Conservation (phyloP, 2,888 invertebrate genomes). For the Mimumesa dahlbomi region DNA sequence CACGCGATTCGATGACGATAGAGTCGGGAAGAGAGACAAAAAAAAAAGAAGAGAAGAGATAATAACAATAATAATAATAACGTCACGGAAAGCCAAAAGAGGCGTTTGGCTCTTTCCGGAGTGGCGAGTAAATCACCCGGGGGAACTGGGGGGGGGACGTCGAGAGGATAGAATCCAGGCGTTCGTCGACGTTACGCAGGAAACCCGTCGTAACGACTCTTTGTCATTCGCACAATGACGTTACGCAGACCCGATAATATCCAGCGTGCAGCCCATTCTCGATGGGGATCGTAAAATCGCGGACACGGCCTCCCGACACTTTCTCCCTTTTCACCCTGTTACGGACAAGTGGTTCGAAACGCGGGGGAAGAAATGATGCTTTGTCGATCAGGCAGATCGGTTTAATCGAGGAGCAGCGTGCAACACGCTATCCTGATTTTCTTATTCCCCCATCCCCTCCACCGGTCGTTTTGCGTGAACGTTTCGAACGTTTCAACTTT, state of each 20-base stretch:
- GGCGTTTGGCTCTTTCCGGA: conserved; percentile 27
- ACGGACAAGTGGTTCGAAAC: background rate
- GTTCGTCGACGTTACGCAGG: conserved; percentile 19
- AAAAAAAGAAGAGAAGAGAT: too few species aligned
- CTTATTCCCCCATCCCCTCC: too few species aligned
- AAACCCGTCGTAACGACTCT: conserved; percentile 27
- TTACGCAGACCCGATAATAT: conserved; percentile 8
- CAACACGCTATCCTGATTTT: too few species aligned
- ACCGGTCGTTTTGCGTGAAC: too few species aligned
- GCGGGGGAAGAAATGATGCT: too few species aligned
- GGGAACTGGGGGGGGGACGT: background rate
- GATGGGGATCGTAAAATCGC: conserved; percentile 40
- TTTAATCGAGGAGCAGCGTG: too few species aligned
- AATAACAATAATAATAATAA: conserved; percentile 22
- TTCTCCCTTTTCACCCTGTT: conserved; percentile 5
- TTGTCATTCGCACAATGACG: conserved; percentile 27
- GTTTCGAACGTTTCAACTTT: too few species aligned
- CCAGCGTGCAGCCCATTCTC: conserved; percentile 21
- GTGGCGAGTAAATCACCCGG: conserved; percentile 18
- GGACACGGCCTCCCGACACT: conserved; percentile 22
- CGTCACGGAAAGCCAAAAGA: conserved; percentile 16
- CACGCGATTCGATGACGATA: conserved; percentile 38
- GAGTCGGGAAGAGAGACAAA: background rate
- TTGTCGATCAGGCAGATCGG: too few species aligned
- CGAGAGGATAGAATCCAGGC: background rate